Conservation (phyloP, 2,113 vertebrate species). For the Phalacrocorax aristotelis region DNA sequence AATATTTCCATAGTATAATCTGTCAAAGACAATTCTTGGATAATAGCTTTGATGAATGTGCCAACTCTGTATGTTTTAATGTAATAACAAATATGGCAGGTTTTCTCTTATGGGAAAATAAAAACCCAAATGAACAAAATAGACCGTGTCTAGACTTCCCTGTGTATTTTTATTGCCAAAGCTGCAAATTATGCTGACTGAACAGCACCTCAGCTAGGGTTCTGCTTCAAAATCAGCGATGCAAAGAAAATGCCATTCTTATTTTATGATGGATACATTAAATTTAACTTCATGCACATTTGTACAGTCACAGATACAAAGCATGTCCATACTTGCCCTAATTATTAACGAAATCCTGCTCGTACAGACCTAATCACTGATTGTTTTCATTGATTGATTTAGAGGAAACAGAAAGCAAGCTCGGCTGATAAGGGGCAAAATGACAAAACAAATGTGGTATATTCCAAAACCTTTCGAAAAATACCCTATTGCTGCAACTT, state of each 20-base stretch:
- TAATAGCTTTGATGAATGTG: constrained; percentile 27
- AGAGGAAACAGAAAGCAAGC: not conserved
- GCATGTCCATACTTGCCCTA: not conserved
- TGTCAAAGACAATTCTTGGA: constrained; percentile 1
- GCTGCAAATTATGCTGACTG: not conserved
- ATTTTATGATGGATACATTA: not conserved
- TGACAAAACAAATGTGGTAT: not conserved
- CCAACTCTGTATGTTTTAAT: not conserved
- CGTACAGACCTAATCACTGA: not conserved
- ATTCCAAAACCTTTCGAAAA: not conserved
- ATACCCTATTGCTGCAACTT: not conserved
- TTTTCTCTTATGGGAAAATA: not conserved
- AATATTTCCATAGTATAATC: constrained; percentile 10
- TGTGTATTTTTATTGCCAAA: constrained; percentile 32
- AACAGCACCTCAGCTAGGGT: not conserved
- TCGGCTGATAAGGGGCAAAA: not conserved
- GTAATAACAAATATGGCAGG: not conserved
- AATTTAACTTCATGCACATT: not conserved
- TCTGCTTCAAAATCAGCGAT: not conserved
- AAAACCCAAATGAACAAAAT: not conserved
- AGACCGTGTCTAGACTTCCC: constrained; percentile 27
- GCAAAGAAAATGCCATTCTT: not conserved
- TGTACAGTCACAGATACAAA: not conserved
- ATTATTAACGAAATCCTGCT: not conserved
- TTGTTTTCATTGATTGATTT: not conserved